Evolutionary conservation across 2,888 invertebrate species (phyloP).

Genomic region (Agelastica alni): DNA sequence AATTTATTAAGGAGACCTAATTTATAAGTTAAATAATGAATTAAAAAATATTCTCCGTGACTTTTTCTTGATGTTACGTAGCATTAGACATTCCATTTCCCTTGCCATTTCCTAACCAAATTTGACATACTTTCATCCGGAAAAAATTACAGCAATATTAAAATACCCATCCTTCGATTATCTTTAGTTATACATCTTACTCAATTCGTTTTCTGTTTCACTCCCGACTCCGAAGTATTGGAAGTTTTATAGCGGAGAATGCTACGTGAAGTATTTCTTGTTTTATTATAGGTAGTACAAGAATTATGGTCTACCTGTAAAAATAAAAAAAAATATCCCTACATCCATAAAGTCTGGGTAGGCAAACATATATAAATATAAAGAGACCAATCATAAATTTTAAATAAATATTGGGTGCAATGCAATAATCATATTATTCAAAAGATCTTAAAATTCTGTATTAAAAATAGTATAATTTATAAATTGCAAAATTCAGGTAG

Average conservation of each 20-base stretch:
- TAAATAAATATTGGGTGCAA: no score
- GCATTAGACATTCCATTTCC: no score
- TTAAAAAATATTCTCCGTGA: no score
- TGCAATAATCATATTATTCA: no score
- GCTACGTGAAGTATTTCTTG: slow-evolving; percentile 27
- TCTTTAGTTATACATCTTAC: neutral
- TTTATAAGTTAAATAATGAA: no score
- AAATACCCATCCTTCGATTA: neutral
- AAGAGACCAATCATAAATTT: neutral
- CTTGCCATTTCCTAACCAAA: neutral
- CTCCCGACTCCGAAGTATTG: slow-evolving; percentile 23
- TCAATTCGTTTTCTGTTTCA: slow-evolving; percentile 4
- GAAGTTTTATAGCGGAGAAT: slow-evolving; percentile 29
- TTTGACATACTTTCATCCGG: neutral
- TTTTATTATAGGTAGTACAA: slow-evolving; percentile 44
- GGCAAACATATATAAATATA: slow-evolving; percentile 15
- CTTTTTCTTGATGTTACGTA: no score
- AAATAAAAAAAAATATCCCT: slow-evolving; percentile 34
- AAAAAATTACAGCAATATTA: neutral
- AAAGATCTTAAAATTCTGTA: no score
- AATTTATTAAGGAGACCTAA: no score
- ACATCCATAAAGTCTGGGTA: slow-evolving; percentile 9
- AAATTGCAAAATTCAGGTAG: no score
- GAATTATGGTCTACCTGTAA: slow-evolving; percentile 38
- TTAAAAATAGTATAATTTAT: no score